Evolutionary conservation across 2,113 vertebrate species (phyloP), one percentile per base, ranked within the genome.

Genomic region (Bufo bufo): DNA sequence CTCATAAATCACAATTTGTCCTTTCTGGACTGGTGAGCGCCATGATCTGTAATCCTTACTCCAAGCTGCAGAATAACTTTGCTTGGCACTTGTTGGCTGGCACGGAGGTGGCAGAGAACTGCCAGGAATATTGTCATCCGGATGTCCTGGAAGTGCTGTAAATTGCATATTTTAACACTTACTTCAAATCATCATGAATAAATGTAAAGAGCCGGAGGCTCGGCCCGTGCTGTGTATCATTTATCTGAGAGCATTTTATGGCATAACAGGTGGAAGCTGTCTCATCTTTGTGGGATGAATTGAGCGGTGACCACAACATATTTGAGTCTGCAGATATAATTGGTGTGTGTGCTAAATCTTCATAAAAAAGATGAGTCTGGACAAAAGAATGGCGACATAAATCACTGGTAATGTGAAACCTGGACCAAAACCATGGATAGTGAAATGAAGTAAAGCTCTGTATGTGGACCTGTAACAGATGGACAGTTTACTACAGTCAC

Each of bases 151-250:
- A 71, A 66, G 63, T 52, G 61, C 47, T 71, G 82, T 84, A 84
- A 84, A 84, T 84, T 84, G 82, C 63, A 84, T 52, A 84, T 69
- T 84, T 84, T 69, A 84, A 84, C 82, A 69, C 63, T 66, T 69
- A 47, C 63, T 84, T 47, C 82, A 50, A 52, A 66, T 84, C 63
- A 69, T 84, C 63, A 49, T 69, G 49, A 50, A 84, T 52, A 84
- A 84, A 84, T 65, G 33, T 66, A 65, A 63, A 84, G 63, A 66
- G 13, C 82, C 71, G 47, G 63, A 84, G 11, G 45, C n/a, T n/a
- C 20, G 4, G 20, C 50, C 61, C 20, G 23, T 9, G 49, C 61
- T 63, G 20, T 8, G 49, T 33, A 6, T 69, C 61, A 71, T 66
- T 71, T 50, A 19, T 71, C 47, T 16, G 47, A 84, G 17, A n/a